phyloP scores from a whole-genome alignment of 2,113 vertebrate genomes.

The Ceuthmochares aereus region DNA sequence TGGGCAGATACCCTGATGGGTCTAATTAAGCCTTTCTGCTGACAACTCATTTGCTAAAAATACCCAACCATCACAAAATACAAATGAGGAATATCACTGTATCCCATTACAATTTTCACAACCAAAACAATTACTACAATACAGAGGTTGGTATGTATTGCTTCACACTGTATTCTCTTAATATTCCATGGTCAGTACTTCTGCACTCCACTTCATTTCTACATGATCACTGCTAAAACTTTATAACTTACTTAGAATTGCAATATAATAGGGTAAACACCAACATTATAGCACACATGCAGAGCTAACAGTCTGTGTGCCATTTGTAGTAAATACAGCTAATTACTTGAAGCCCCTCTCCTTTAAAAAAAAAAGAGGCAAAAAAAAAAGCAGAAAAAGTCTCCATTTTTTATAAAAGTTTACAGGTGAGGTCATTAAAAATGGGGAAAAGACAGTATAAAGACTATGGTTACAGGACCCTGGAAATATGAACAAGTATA shows the following conservation, averaged over 20 bases:
- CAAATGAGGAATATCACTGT: conserved; percentile 69
- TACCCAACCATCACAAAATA: conserved; percentile 81
- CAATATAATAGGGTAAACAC: conserved; percentile 87
- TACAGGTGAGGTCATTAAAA: conserved; percentile 45
- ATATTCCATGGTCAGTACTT: conserved; percentile 55
- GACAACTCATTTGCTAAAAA: conserved; percentile 93
- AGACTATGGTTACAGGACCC: neutral
- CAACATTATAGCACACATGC: conserved; percentile 90
- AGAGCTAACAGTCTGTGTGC: conserved; percentile 93
- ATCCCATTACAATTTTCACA: conserved; percentile 47
- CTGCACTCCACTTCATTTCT: conserved; percentile 55
- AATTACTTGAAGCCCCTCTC: conserved; percentile 82
- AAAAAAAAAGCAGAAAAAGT: neutral
- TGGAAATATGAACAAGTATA: fast-evolving
- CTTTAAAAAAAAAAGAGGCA: conserved; percentile 24
- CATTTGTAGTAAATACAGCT: conserved; percentile 92
- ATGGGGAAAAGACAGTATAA: neutral
- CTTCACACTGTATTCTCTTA: neutral
- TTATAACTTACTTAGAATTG: conserved; percentile 84
- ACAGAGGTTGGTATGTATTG: conserved; percentile 6
- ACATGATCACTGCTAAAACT: conserved; percentile 78
- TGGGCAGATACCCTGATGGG: conserved; percentile 93
- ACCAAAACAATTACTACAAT: conserved; percentile 54
- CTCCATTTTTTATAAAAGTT: neutral
- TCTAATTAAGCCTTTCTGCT: conserved; percentile 94